Conservation (phyloP, 2,888 invertebrate species). For the Lypha dubia region DNA sequence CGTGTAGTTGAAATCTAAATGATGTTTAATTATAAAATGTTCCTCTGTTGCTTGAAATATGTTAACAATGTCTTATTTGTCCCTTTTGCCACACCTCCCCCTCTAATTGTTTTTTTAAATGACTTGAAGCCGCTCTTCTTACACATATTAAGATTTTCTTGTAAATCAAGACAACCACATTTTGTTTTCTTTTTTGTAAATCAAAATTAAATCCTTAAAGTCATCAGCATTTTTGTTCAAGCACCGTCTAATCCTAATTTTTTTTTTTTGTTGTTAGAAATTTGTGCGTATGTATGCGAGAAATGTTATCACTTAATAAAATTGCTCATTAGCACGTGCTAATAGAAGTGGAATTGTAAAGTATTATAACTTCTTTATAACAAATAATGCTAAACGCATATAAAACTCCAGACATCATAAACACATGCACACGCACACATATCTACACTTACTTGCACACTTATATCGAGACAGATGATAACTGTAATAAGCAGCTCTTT, state of each 20-base stretch:
- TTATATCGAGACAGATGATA: slow-evolving; percentile 29
- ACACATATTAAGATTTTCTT: neutral
- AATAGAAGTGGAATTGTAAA: slow-evolving; percentile 71
- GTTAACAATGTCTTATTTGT: too few relatives aligned
- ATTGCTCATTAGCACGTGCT: slow-evolving; percentile 80
- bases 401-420: slow-evolving; percentile 9
- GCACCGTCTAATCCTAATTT: neutral
- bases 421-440: neutral
- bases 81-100: too few relatives aligned
- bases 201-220: neutral
- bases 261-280: neutral
- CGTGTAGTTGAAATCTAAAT: too few relatives aligned
- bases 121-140: too few relatives aligned
- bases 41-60: too few relatives aligned
- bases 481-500: slow-evolving; percentile 66
- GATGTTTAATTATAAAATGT: too few relatives aligned
- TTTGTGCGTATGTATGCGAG: neutral
- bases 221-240: neutral
- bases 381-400: slow-evolving; percentile 7
- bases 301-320: slow-evolving; percentile 79
- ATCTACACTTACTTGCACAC: neutral
- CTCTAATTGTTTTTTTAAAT: too few relatives aligned
- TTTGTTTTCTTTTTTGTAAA: too few relatives aligned
- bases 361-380: slow-evolving; percentile 63
- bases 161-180: neutral